These are phyloP conservation scores for Agrilus mali DNA, from an alignment of 2,888 invertebrate species.

Conservation along the genomic window DNA sequence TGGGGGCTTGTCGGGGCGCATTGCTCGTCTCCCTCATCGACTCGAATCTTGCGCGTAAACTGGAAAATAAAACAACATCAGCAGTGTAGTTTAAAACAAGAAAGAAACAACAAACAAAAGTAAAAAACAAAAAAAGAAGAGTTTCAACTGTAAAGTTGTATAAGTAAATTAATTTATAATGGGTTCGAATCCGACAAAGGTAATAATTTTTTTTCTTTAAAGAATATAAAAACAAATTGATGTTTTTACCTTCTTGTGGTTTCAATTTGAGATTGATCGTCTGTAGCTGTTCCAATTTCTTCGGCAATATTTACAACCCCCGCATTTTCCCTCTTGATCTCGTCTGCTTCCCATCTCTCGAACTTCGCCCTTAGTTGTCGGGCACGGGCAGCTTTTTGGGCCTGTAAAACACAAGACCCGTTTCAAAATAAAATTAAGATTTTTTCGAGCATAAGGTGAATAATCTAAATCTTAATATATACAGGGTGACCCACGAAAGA, in stretches of 20 bases:
- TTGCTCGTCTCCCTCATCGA: constrained; percentile 53
- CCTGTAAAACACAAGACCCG: constrained; percentile 29
- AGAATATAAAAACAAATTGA: neutral
- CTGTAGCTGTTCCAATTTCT: constrained; percentile 30
- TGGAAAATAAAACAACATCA: constrained; percentile 26
- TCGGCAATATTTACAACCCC: constrained; percentile 33
- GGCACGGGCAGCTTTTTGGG: constrained; percentile 67
- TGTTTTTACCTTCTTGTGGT: constrained; percentile 44
- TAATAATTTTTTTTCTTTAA: too few species aligned
- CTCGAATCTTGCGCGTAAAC: constrained; percentile 79
- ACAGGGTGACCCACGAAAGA: neutral
- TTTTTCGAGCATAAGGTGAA: too few species aligned
- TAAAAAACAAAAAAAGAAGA: neutral
- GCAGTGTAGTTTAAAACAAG: neutral
- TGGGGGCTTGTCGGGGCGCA: constrained; percentile 39
- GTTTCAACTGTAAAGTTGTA: too few species aligned
- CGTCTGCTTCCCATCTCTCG: constrained; percentile 71
- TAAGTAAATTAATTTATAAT: too few species aligned
- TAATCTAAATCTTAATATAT: too few species aligned
- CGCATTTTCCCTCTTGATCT: constrained; percentile 43
- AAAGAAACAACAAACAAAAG: too few species aligned
- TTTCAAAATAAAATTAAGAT: neutral
- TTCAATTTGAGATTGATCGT: constrained; percentile 68
- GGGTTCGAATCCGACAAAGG: too few species aligned
- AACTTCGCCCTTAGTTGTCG: constrained; percentile 77